Evolutionary conservation across 64 coral and sea anemone genomes (phyloP).

Genomic region (Orbicella faveolata): DNA sequence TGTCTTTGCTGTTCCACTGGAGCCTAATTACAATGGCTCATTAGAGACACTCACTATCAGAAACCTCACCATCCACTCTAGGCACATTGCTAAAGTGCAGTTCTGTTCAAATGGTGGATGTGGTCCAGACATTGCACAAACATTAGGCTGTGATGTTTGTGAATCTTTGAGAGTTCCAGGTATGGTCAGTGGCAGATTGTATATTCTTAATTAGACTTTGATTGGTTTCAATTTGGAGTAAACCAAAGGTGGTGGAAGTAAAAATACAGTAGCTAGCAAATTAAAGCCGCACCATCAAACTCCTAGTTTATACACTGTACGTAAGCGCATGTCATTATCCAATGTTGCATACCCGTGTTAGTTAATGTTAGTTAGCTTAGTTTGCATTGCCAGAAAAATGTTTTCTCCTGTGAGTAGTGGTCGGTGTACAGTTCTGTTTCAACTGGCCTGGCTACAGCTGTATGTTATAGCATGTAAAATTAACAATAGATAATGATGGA

Average conservation of each 20-base stretch:
- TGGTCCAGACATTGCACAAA: background rate
- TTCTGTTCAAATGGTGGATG: conserved; percentile 37
- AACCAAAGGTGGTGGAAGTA: background rate
- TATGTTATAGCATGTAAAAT: too few species aligned
- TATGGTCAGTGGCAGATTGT: background rate
- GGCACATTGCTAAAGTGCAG: background rate
- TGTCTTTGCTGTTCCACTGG: background rate
- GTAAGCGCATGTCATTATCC: too few species aligned
- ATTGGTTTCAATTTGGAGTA: background rate
- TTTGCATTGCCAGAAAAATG: too few species aligned
- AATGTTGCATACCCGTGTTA: too few species aligned
- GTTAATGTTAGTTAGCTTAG: too few species aligned
- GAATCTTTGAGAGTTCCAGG: background rate
- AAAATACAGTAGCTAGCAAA: background rate
- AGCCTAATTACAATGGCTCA: conserved; percentile 18
- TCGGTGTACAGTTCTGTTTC: too few species aligned
- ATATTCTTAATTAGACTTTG: background rate
- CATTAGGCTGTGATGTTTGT: conserved; percentile 20
- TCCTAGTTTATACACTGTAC: too few species aligned
- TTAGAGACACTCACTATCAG: background rate
- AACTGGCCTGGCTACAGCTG: too few species aligned
- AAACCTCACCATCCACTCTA: background rate
- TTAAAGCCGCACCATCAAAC: background rate
- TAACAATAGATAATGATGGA: too few species aligned
- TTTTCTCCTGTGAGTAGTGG: too few species aligned